Evolutionary conservation across 2,888 invertebrate species (phyloP).

Genomic region (Sesia apiformis): DNA sequence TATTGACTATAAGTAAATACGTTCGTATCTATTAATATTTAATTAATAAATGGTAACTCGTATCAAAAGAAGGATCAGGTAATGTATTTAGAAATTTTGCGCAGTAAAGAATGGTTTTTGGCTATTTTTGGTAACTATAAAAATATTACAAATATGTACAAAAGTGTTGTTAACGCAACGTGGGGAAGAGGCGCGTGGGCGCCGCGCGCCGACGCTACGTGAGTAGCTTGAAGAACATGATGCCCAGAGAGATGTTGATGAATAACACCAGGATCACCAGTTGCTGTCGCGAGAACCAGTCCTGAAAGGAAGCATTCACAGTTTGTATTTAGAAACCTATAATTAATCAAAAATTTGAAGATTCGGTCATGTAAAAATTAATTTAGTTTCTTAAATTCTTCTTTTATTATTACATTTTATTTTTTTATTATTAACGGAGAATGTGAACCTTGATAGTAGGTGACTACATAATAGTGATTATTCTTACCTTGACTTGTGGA

Average conservation of each 20-base stretch:
- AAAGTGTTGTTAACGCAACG: constrained; percentile 29
- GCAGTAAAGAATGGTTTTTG: constrained; percentile 38
- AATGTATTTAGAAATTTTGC: constrained; percentile 25
- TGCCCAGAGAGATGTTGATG: constrained; percentile 94
- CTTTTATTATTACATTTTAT: too few species aligned
- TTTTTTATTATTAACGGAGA: neutral
- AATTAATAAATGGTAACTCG: constrained; percentile 19
- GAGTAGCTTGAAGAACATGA: constrained; percentile 96
- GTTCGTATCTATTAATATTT: constrained; percentile 1
- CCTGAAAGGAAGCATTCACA: constrained; percentile 71
- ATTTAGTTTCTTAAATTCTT: too few species aligned
- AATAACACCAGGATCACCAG: constrained; percentile 94
- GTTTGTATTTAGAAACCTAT: too few species aligned
- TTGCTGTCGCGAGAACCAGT: constrained; percentile 97
- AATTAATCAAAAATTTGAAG: too few species aligned
- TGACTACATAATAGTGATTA: neutral
- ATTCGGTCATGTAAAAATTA: too few species aligned
- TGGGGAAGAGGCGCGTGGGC: constrained; percentile 40
- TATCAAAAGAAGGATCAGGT: constrained; percentile 35
- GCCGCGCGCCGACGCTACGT: constrained; percentile 86
- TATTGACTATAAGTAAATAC: constrained; percentile 38
- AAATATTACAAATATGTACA: constrained; percentile 36
- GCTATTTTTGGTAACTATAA: constrained; percentile 41
- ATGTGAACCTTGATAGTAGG: neutral
- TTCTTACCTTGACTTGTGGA: constrained; percentile 93